phyloP scores from a whole-genome alignment of 2,113 vertebrate species.

The Proteles cristata region DNA sequence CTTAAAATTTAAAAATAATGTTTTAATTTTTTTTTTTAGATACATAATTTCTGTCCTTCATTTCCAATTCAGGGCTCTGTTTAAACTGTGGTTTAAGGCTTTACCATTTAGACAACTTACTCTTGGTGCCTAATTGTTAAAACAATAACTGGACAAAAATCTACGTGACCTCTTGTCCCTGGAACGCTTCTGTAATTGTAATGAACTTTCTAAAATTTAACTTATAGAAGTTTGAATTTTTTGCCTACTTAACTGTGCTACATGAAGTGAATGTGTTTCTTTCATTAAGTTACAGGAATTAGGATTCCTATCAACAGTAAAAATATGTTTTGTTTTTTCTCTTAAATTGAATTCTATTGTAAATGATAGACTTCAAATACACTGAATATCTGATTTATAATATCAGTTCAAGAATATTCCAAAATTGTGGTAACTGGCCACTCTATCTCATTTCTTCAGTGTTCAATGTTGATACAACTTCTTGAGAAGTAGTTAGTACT shows the following conservation, averaged over 20 bases:
- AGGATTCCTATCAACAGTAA: not conserved
- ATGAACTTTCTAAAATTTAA: slow-evolving; percentile 25
- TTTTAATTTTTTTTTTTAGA: not conserved
- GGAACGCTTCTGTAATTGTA: not conserved
- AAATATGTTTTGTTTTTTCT: slow-evolving; percentile 13
- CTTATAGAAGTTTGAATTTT: not conserved
- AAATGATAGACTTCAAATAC: slow-evolving; percentile 29
- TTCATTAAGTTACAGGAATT: not conserved
- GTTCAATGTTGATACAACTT: not conserved
- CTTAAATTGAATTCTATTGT: not conserved
- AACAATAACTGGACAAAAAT: not conserved
- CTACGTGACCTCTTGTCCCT: not conserved
- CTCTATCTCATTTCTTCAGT: not conserved
- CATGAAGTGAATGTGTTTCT: not conserved
- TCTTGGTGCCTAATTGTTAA: not conserved
- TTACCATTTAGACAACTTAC: not conserved
- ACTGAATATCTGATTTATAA: not conserved
- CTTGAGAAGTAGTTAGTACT: not conserved
- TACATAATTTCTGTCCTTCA: not conserved
- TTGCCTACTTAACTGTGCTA: not conserved
- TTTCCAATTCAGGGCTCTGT: not conserved
- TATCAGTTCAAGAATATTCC: not conserved
- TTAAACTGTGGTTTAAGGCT: not conserved
- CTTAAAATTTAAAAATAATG: not conserved
- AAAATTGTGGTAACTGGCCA: not conserved